Base-by-base conservation (phyloP, 1,140 invertebrate species). In the Meteorus sp. region DNA sequence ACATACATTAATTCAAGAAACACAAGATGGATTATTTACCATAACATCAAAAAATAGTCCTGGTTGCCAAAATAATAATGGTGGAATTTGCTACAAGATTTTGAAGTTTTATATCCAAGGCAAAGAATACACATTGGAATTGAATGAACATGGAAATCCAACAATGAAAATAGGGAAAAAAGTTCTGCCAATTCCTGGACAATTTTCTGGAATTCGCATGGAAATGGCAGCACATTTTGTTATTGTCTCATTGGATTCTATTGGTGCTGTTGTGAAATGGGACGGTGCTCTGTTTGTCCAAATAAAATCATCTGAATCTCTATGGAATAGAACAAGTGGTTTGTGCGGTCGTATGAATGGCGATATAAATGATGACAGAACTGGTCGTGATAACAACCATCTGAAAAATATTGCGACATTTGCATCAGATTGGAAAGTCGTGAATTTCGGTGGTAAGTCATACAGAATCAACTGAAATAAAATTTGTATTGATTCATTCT, bases 271-370 rank as follows among this genome's bases (percentile, higher is more conserved):
- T 15, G 58, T 95, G n/a, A 87, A 88, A 64, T 95, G 92, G 92
- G 86, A 90, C 63, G 82, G 73, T 2, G 45, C 25, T 0, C 19
- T 63, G 60, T 69, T 85, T 45, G 71, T 89, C 1, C 78, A 84
- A 62, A 74, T 89, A 1, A 85, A 89, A 68, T 86, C 85, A 0
- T 82, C 84, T 3, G 84, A 88, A 27, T 82, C 81, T 19, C 70
- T 92, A 31, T 93, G 89, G 87, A 90, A 90, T 69, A 85, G 86
- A 63, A 90, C 90, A 0, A 83, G 84, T 61, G 93, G 93, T 41
- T 75, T 95, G 0, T 95, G 93, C 71, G 92, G 93, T 0, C 82
- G 77, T 3, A 81, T 92, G 53, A 89, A 95, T 75, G 89, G 89
- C 0, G 79, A 86, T 60, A 67, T 73, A 2, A 73, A 75, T 3